phyloP scores from a whole-genome alignment of 2,113 vertebrate genomes.

The Nicator chloris region DNA sequence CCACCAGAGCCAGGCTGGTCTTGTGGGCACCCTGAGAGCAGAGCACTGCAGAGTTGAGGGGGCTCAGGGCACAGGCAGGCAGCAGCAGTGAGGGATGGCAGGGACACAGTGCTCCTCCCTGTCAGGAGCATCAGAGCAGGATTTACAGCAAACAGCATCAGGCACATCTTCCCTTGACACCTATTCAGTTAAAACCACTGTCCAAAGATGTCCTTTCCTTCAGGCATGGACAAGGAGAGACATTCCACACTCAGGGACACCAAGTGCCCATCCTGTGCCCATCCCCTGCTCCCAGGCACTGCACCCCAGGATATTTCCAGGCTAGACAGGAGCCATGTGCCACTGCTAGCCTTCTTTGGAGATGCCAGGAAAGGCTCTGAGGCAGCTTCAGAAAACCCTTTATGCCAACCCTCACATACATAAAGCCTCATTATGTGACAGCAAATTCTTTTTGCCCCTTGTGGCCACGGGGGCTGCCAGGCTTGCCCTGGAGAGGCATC shows the following conservation, averaged over 20 bases:
- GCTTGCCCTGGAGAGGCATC: not conserved
- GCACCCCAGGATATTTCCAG: not conserved
- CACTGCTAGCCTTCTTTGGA: not conserved
- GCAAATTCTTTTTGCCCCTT: not conserved
- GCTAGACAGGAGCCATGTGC: not conserved
- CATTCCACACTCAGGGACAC: not conserved
- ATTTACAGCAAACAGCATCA: not conserved
- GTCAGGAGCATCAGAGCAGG: not conserved
- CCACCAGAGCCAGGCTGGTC: not conserved
- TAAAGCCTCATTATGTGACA: not conserved
- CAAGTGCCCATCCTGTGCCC: not conserved
- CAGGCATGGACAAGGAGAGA: not conserved
- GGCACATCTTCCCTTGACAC: not conserved
- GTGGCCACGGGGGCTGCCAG: rapidly evolving
- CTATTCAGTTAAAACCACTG: not conserved
- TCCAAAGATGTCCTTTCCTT: not conserved
- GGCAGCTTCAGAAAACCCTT: not conserved
- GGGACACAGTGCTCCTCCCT: rapidly evolving
- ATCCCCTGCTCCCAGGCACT: rapidly evolving
- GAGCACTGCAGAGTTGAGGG: not conserved
- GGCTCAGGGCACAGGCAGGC: not conserved
- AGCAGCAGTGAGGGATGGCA: not conserved
- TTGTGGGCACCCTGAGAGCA: not conserved
- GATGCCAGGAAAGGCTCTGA: not conserved
- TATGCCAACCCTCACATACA: not conserved